These are phyloP conservation scores for Choristoneura fumiferana DNA, from an alignment of 1,140 invertebrate genomes.

Conservation along the genomic window DNA sequence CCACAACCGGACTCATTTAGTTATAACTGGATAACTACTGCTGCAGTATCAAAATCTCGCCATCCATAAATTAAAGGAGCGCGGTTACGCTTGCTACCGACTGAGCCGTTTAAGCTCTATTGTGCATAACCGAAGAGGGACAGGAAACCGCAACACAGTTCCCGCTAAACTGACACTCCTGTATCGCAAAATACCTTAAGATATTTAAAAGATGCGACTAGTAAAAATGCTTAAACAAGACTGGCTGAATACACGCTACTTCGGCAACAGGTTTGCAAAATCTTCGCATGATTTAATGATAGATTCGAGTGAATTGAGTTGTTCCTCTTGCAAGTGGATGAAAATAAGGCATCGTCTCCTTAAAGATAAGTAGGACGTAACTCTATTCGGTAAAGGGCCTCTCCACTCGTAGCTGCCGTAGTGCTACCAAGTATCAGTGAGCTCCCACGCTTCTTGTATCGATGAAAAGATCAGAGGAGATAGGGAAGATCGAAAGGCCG, in stretches of 20 bases:
- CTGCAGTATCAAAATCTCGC: conserved; percentile 50
- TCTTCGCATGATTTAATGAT: neutral
- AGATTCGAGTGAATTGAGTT: conserved; percentile 48
- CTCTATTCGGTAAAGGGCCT: conserved; percentile 72
- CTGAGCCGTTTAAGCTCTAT: conserved; percentile 47
- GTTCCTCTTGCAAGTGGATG: conserved; percentile 47
- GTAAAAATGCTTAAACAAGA: conserved; percentile 1
- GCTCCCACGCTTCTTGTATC: conserved; percentile 48
- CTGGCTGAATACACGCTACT: neutral
- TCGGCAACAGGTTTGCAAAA: neutral
- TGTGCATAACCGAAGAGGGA: conserved; percentile 57
- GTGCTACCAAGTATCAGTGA: conserved; percentile 57
- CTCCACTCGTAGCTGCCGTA: conserved; percentile 56
- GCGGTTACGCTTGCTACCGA: conserved; percentile 40
- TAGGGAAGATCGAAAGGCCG: conserved; percentile 48
- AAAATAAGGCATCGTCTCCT: conserved; percentile 70
- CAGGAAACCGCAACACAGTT: conserved; percentile 39
- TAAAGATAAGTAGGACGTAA: conserved; percentile 74
- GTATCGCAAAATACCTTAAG: conserved; percentile 25
- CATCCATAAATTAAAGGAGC: conserved; percentile 56
- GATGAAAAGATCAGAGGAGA: conserved; percentile 46
- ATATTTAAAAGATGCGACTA: conserved; percentile 6
- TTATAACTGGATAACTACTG: conserved; percentile 21
- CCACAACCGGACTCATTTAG: conserved; percentile 16
- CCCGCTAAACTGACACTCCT: conserved; percentile 29